Evolutionary conservation across 2,797 vertebrate genomes (phyloP), one percentile per base, ranked within the genome.

Genomic region (Epinephelus awoara): DNA sequence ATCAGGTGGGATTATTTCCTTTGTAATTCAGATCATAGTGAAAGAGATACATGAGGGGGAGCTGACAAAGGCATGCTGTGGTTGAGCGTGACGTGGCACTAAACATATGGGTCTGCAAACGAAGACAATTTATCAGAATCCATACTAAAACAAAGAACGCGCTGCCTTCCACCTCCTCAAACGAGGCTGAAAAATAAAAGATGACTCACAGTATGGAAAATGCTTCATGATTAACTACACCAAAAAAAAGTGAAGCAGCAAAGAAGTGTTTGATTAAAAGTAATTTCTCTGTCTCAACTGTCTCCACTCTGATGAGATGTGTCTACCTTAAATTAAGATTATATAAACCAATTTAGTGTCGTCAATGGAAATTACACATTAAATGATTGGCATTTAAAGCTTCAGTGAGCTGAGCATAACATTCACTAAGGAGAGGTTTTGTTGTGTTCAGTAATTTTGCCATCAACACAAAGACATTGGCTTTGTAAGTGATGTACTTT

Each of bases 81-180:
- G 51, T 80, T 50, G 19, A 65, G 67, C 50, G 17, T 57, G 38
- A 49, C 11, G 12, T 25, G 10, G 23, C 55, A 44, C 21, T 25
- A 54, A 82, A 77, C 34, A 40, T 47, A 55, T 18, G n/a, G 21
- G 27, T 66, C 25, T 56, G 34, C 40, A 38, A 63, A 76, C 58
- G 23, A 34, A 59, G 34, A 49, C 14, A 46, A 46, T 19, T 70
- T 70, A 21, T 82, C 64, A 70, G 9, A 61, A 40, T 63, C 18
- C 9, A 29, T 46, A 21, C n/a, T 59, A 58, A 83, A 70, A 56
- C 5, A 49, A 34, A 27, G 2, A 21, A 52, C 34, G 18, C 4
- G n/a, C 27, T 34, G 9, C 67, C 50, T 0, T 18, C 34, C 29
- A 8, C 29, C 17, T 15, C 19, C 6, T 65, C 3, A 4, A 25